phyloP scores from a whole-genome alignment of 2,113 vertebrate species.

The Andinoacara biseriatus region DNA sequence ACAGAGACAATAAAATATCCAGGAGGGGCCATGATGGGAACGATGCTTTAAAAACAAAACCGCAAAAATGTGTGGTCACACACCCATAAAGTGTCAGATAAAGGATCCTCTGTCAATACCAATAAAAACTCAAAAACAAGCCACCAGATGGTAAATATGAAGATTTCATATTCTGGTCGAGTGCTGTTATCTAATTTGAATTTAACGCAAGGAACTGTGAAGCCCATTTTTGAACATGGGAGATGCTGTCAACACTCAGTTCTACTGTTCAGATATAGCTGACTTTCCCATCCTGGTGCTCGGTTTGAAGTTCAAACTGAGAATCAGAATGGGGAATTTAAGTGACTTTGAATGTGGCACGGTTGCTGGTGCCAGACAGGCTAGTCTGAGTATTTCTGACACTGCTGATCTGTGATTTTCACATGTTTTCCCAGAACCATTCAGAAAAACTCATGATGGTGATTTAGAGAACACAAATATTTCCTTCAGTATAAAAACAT shows the following conservation, averaged over 20 bases:
- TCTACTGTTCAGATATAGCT: background rate
- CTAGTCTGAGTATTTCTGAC: background rate
- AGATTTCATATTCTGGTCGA: background rate
- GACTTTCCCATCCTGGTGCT: background rate
- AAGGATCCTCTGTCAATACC: background rate
- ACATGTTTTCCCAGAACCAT: too few species aligned
- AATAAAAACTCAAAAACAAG: background rate
- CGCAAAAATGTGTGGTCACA: background rate
- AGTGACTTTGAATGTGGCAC: background rate
- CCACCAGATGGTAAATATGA: background rate
- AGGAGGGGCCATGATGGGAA: background rate
- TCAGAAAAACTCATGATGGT: background rate
- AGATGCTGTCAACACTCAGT: background rate
- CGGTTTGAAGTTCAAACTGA: background rate
- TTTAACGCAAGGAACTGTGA: background rate
- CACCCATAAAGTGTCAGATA: background rate
- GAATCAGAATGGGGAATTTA: background rate
- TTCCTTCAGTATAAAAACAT: background rate
- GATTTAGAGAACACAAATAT: background rate
- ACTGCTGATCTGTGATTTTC: background rate
- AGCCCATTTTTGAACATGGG: background rate
- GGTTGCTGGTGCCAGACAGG: background rate
- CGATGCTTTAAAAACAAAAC: background rate
- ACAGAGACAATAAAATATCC: background rate
- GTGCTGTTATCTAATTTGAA: background rate